Base-by-base conservation (phyloP, 2,888 invertebrate genomes). In the Temnothorax unifasciatus region DNA sequence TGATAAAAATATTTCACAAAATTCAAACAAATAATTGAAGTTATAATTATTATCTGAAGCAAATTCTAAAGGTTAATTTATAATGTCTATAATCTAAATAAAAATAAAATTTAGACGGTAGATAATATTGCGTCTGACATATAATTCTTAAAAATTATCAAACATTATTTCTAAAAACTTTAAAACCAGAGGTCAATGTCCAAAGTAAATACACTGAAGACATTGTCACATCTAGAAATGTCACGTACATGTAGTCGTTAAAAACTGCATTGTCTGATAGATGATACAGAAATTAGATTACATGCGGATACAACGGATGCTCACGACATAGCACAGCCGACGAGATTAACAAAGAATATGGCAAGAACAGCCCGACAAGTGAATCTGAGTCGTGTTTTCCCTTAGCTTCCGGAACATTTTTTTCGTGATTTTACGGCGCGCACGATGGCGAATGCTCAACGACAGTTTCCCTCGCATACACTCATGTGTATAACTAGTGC, bases 291-390 rank as follows among this genome's bases (percentile, higher is more conserved):
- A 52, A 76, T 76, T 76, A 52, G 38, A 21, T 63, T 15, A n/a
- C 38, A 34, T 38, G 34, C 34, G 38, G 15, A 38, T 38, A 41
- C 38, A 69, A 69, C 57, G 41, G 77, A 77, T 44, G 64, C 21
- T 50, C 21, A 52, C 41, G 77, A 69, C 59, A 59, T 71, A 69
- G 54, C 8, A 9, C 69, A 38, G 38, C 8, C 38, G n/a, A 69
- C 44, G 44, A 79, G 71, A 81, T 81, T 81, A 81, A 73, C 59
- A 59, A 47, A 50, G 77, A 25, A 57, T n/a, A 18, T 44, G 66
- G 59, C n/a, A 50, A 73, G 59, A 73, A 73, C 18, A 38, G 38
- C 13, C 25, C 18, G 79, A 47, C 57, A 57, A 34, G 71, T 13
- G n/a, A 71, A 29, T 79, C 71, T 34, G 44, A 59, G 44, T 34